Evolutionary conservation across 2,888 invertebrate species (phyloP).

Genomic region (Trissoscelio sp.): DNA sequence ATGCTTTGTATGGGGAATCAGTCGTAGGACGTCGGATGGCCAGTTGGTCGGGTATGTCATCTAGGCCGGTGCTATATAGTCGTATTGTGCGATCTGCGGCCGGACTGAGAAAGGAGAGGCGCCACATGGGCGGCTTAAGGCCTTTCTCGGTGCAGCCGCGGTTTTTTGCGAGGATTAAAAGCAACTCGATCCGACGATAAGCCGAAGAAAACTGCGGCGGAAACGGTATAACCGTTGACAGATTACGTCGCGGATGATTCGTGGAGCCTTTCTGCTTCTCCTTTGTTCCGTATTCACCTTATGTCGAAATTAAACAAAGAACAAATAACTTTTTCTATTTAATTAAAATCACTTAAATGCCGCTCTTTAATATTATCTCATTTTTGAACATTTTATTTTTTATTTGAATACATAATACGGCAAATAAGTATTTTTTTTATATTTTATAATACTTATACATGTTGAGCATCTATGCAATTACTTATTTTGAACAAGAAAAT

Average conservation of each 20-base stretch:
- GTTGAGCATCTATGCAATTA: no score
- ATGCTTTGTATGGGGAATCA: constrained; percentile 67
- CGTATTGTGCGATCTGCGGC: constrained; percentile 71
- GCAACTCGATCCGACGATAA: constrained; percentile 81
- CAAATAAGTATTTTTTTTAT: no score
- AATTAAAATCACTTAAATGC: constrained; percentile 58
- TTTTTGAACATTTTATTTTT: no score
- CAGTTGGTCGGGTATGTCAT: constrained; percentile 49
- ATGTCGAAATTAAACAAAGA: constrained; percentile 64
- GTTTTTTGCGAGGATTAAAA: constrained; percentile 81
- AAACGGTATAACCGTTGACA: constrained; percentile 79
- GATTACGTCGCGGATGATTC: constrained; percentile 76
- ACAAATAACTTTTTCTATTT: constrained; percentile 59
- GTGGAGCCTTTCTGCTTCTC: constrained; percentile 58
- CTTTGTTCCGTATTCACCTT: constrained; percentile 59
- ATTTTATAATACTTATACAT: no score
- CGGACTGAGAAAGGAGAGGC: constrained; percentile 78
- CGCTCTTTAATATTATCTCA: no score
- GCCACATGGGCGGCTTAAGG: constrained; percentile 81
- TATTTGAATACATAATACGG: no score
- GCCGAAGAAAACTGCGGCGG: constrained; percentile 78
- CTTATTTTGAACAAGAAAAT: no score
- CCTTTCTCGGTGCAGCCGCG: constrained; percentile 74
- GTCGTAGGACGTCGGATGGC: constrained; percentile 70
- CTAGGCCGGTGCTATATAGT: constrained; percentile 54